Evolutionary conservation across 1,140 invertebrate species (phyloP), one percentile per base, ranked within the genome.

Genomic region (Bombus impatiens): DNA sequence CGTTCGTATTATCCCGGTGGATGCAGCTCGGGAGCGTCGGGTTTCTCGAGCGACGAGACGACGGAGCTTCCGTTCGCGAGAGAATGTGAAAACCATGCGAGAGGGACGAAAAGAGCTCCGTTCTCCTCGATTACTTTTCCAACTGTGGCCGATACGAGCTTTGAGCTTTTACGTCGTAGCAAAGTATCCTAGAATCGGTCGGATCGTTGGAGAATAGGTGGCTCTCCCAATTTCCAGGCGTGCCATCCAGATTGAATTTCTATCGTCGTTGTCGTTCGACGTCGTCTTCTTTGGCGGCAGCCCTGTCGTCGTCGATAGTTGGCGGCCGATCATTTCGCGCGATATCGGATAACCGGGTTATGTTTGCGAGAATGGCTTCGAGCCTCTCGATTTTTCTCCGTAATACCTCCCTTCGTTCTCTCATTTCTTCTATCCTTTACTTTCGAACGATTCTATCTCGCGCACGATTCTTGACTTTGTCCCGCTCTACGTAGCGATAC

Each of bases 241-340:
- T 92, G 90, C 89, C 89, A 92, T 90, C 91, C 91, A 93, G 93
- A 93, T 94, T 94, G 93, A 94, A 94, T 93, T 94, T 93, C 92
- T 92, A 93, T 94, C 93, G 91, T 91, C 84, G 78, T 67, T 67
- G 65, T 67, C 65, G 65, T 67, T 78, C 86, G 32, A 42, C 81
- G 32, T 76, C 80, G 68, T 75, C 86, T 76, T 71, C 70, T 68
- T 42, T 44, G 59, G 12, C 25, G 59, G 59, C 59, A 22, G 59
- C 25, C 70, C 79, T 44, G 65, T 77, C 32, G 78, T 32, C 59
- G 67, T 76, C 86, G 88, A 90, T 82, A 80, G 72, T 87, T 84
- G 86, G 85, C 83, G 87, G 82, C 91, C 91, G 91, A 93, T 93
- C 92, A 92, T 93, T 93, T 91, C 88, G 87, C 84, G 80, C 92